Conservation (phyloP, 2,113 vertebrate species). For the Pao palembangensis region DNA sequence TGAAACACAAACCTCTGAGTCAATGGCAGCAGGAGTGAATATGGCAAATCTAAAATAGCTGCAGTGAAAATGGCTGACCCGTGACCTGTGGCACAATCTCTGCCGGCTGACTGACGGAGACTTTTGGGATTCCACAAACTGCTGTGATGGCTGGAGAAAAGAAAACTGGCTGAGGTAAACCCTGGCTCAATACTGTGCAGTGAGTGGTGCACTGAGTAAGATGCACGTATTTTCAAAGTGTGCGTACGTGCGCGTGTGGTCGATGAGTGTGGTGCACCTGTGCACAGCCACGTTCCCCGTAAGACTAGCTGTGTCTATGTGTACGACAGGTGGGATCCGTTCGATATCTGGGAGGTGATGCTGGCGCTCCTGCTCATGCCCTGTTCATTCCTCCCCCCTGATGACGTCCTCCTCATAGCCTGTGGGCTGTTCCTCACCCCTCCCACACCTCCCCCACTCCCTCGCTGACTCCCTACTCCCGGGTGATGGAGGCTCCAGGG, state of each 20-base stretch:
- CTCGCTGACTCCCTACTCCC: conserved; percentile 83
- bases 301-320: conserved; percentile 74
- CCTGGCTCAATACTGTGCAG: conserved; percentile 22
- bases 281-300: conserved; percentile 61
- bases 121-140: conserved; percentile 58
- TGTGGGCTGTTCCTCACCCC: conserved; percentile 97
- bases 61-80: conserved; percentile 6
- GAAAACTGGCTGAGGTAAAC: conserved; percentile 8
- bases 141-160: conserved; percentile 14
- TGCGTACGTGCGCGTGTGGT: conserved; percentile 12
- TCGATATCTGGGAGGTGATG: conserved; percentile 99
- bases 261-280: conserved; percentile 63
- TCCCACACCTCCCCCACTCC: conserved; percentile 77
- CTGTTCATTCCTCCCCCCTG: conserved; percentile 93
- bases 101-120: conserved; percentile 4
- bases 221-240: not conserved
- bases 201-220: conserved; percentile 12
- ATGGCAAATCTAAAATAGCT: conserved; percentile 23
- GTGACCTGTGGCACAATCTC: conserved; percentile 30
- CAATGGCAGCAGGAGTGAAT: conserved; percentile 46
- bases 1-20: conserved; percentile 9
- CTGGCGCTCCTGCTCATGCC: conserved; percentile 98
- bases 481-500: conserved; percentile 92
- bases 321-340: conserved; percentile 96
- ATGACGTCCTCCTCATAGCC: conserved; percentile 91